phyloP scores from a whole-genome alignment of 2,113 vertebrate species.

The Pachyramphus minor region DNA sequence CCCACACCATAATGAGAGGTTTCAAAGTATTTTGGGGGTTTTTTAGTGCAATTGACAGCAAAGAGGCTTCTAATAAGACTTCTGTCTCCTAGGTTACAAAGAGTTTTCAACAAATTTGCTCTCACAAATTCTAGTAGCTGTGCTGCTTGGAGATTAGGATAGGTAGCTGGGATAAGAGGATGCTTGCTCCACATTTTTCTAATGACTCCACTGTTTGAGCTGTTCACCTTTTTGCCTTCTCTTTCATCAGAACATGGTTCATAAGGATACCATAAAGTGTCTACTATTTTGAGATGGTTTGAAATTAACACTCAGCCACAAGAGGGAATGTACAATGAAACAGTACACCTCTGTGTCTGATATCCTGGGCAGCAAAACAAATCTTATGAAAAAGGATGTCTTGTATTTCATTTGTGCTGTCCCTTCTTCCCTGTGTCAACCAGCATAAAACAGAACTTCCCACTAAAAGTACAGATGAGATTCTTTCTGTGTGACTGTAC shows the following conservation, averaged over 20 bases:
- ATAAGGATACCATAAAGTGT: not conserved
- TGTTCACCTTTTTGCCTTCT: not conserved
- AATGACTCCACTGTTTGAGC: not conserved
- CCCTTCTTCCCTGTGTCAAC: not conserved
- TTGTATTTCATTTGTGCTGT: not conserved
- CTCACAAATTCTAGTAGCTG: not conserved
- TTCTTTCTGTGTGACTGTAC: not conserved
- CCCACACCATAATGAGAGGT: not conserved
- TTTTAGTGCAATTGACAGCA: not conserved
- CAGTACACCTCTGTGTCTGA: not conserved
- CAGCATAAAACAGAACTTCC: not conserved
- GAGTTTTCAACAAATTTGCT: not conserved
- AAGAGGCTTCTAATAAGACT: not conserved
- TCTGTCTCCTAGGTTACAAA: not conserved
- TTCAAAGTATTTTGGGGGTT: not conserved
- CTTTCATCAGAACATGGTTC: not conserved
- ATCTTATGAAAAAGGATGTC: not conserved
- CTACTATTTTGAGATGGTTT: not conserved
- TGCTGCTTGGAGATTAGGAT: not conserved
- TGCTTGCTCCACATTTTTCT: not conserved
- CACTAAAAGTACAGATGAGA: not conserved
- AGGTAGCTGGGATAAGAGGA: not conserved
- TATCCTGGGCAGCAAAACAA: not conserved
- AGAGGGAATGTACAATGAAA: not conserved
- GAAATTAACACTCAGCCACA: not conserved